These are phyloP conservation scores for Hyperoplus immaculatus DNA, from an alignment of 2,797 vertebrate species.

Conservation along the genomic window DNA sequence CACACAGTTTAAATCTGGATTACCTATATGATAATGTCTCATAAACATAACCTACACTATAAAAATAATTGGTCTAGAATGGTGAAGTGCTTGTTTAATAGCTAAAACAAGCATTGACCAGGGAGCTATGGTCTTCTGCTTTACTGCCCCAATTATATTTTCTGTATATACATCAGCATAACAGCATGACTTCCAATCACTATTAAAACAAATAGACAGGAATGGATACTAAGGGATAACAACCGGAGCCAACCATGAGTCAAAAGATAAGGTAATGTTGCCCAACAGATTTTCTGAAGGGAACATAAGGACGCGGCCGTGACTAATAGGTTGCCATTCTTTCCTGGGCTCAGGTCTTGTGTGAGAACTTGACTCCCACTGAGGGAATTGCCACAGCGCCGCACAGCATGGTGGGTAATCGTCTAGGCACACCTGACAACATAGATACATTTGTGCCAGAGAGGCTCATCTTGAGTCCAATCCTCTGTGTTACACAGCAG, in stretches of 20 bases:
- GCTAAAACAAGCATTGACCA: not conserved
- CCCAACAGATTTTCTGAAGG: slow-evolving; percentile 62
- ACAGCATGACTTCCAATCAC: slow-evolving; percentile 27
- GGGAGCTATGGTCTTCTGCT: not conserved
- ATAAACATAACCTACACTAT: not conserved
- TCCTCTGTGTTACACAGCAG: slow-evolving; percentile 63
- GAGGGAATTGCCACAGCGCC: slow-evolving; percentile 65
- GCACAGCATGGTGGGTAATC: slow-evolving; percentile 78
- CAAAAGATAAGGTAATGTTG: slow-evolving; percentile 53
- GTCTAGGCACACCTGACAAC: slow-evolving; percentile 78
- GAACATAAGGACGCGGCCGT: slow-evolving; percentile 52
- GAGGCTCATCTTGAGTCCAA: slow-evolving; percentile 74
- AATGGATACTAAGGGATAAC: slow-evolving; percentile 54
- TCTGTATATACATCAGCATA: slow-evolving; percentile 28
- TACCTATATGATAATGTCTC: not conserved
- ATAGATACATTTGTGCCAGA: slow-evolving; percentile 75
- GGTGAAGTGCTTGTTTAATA: not conserved
- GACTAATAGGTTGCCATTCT: slow-evolving; percentile 69
- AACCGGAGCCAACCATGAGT: slow-evolving; percentile 47
- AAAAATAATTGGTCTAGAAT: not conserved
- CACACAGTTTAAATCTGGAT: slow-evolving; percentile 1
- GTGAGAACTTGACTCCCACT: slow-evolving; percentile 66
- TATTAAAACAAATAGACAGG: slow-evolving; percentile 50
- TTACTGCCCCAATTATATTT: not conserved
- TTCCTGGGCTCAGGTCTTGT: slow-evolving; percentile 55